Evolutionary conservation across 2,888 invertebrate species (phyloP).

Genomic region (Tachina lurida): DNA sequence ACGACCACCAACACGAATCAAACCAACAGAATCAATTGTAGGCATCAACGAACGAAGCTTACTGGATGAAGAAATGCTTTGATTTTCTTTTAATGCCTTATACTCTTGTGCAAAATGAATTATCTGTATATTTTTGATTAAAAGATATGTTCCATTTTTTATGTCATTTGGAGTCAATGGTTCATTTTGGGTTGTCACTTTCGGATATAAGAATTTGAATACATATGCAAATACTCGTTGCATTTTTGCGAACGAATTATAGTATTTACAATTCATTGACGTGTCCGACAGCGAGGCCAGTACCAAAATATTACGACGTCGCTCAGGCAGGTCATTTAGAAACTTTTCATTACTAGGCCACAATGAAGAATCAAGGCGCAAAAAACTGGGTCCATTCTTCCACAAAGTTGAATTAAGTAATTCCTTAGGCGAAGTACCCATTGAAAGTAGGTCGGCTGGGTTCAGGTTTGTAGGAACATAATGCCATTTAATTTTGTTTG

Average conservation of each 20-base stretch:
- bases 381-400: no score
- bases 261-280: background rate
- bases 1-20: slow-evolving; percentile 53
- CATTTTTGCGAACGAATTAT: slow-evolving; percentile 15
- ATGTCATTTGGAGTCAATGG: slow-evolving; percentile 21
- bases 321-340: no score
- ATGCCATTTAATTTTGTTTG: slow-evolving; percentile 58
- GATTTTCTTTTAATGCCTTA: slow-evolving; percentile 14
- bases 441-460: slow-evolving; percentile 21
- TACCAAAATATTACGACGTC: no score
- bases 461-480: slow-evolving; percentile 50
- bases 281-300: background rate
- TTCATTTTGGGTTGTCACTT: background rate
- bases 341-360: no score
- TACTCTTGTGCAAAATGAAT: no score
- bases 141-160: slow-evolving; percentile 37
- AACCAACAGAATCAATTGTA: slow-evolving; percentile 47
- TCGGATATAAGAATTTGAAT: slow-evolving; percentile 30
- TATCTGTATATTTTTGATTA: slow-evolving; percentile 52
- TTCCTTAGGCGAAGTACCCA: slow-evolving; percentile 26
- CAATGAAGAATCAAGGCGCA: no score
- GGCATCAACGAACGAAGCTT: slow-evolving; percentile 38
- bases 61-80: slow-evolving; percentile 19
- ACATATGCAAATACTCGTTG: slow-evolving; percentile 16
- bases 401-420: slow-evolving; percentile 45